Evolutionary conservation across 2,888 invertebrate genomes (phyloP), one percentile per base, ranked within the genome.

Genomic region (Lepidocyrtoides sp.): DNA sequence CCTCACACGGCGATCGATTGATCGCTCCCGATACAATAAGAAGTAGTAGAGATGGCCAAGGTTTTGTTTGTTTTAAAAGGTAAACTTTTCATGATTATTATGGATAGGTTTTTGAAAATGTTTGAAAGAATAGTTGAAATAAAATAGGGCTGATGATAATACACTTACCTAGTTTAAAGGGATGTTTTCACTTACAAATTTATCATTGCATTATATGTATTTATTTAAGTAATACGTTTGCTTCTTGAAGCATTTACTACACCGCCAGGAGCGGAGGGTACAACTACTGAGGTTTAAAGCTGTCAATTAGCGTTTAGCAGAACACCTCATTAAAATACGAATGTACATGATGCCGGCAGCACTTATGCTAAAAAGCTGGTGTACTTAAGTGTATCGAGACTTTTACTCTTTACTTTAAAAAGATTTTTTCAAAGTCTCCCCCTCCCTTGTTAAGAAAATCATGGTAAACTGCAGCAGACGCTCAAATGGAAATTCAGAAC

Each of bases 281-380:
- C 17, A 72, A 41, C 54, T 72, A 79, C 32, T 72, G 44, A 23
- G 89, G 69, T 41, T 57, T 89, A n/a, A 44, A 89, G 90, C 90
- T 90, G 90, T 90, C 90, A 90, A 90, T 90, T 90, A 90, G 90
- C 41, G 83, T 84, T 90, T 90, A 90, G 63, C 63, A 72, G 57
- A 75, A 82, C 82, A 82, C 82, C 82, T 82, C 82, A 82, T 82
- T 82, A 82, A 79, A 82, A 82, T 20, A 82, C 41, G 26, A 63
- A 82, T 63, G 41, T 44, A 82, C 48, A 69, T 48, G 69, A 69
- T 66, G 69, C 84, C 84, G 69, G 69, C 48, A 69, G 84, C 69
- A 69, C 32, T 84, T 84, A 82, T 63, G 63, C 41, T 82, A 82
- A 82, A 63, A 44, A 63, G 63, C 36, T 7, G n/a, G 14, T 75